Evolutionary conservation across 2,888 invertebrate genomes (phyloP), one percentile per base, ranked within the genome.

Genomic region (Ophonus ardosiacus): DNA sequence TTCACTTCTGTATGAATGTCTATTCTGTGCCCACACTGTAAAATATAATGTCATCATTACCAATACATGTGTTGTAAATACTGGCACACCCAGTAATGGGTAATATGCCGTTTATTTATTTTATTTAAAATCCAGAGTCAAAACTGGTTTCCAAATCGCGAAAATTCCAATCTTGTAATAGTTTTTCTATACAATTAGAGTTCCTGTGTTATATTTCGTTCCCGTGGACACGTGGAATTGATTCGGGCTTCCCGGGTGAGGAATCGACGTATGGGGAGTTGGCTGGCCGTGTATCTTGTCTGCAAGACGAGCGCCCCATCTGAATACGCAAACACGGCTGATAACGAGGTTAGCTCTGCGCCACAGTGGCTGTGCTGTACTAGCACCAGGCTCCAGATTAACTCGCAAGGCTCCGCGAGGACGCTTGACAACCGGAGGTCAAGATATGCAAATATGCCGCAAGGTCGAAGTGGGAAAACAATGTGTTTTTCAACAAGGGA

Each of bases 291-390:
- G 78, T 78, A 57, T 78, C 78, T 78, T 78, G 57, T 78, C 71
- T 18, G 40, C n/a, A 63, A n/a, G 17, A 18, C 17, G 43, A 7
- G 71, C 40, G 40, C 71, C 43, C 82, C 56, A 56, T 24, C 83
- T 83, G 83, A 83, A 83, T 83, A 83, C 83, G 83, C 83, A 83
- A 83, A 83, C 83, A 83, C 76, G 57, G 17, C 61, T 57, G 83
- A 83, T 83, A 83, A 83, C 74, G 74, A 83, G 76, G 83, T 83
- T 83, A 83, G 71, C 17, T 8, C 76, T 8, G 15, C 15, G 15
- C 15, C 17, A 18, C 61, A 5, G 31, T 5, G 31, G 31, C 31
- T 31, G 24, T 24, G 24, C 24, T 24, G 5, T 31, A n/a, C 40
- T 7, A 3, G 40, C 68, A 18, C 76, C 17, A 31, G 31, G 56